These are phyloP conservation scores for Spatulosminthurus flaviceps DNA, from an alignment of 2,888 invertebrate species.

Conservation along the genomic window DNA sequence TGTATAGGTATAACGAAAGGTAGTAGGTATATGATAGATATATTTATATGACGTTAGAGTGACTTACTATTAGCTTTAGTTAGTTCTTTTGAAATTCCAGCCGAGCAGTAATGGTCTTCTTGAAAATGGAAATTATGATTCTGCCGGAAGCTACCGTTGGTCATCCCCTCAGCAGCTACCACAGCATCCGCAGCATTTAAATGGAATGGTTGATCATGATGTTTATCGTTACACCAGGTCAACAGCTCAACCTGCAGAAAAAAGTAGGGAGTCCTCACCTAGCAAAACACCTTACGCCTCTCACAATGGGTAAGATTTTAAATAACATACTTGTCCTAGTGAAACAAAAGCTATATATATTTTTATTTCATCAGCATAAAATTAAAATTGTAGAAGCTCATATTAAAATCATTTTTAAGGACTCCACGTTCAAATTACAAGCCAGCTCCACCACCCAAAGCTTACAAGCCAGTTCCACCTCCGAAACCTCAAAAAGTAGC, in stretches of 20 bases:
- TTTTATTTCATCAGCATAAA: no score
- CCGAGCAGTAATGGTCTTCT: constrained; percentile 37
- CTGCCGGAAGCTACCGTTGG: constrained; percentile 68
- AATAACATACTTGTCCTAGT: no score
- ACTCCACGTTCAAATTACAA: constrained; percentile 66
- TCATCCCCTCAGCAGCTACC: constrained; percentile 65
- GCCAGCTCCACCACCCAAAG: constrained; percentile 66
- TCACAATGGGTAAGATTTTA: constrained; percentile 20
- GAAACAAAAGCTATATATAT: no score
- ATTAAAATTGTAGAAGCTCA: no score
- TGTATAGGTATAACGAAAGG: no score
- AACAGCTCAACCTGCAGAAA: constrained; percentile 70
- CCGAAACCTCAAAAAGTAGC: constrained; percentile 80
- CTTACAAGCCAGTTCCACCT: constrained; percentile 78
- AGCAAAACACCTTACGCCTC: constrained; percentile 31
- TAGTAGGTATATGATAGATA: no score
- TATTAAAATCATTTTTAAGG: no score
- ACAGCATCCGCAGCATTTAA: constrained; percentile 47
- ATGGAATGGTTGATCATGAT: constrained; percentile 68
- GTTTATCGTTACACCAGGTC: constrained; percentile 75
- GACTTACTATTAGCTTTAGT: no score
- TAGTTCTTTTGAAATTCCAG: background rate
- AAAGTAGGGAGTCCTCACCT: constrained; percentile 38
- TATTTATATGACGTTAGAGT: no score
- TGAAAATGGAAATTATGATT: constrained; percentile 67